Base-by-base conservation (phyloP, 2,797 vertebrate genomes). In the Diceros bicornis region DNA sequence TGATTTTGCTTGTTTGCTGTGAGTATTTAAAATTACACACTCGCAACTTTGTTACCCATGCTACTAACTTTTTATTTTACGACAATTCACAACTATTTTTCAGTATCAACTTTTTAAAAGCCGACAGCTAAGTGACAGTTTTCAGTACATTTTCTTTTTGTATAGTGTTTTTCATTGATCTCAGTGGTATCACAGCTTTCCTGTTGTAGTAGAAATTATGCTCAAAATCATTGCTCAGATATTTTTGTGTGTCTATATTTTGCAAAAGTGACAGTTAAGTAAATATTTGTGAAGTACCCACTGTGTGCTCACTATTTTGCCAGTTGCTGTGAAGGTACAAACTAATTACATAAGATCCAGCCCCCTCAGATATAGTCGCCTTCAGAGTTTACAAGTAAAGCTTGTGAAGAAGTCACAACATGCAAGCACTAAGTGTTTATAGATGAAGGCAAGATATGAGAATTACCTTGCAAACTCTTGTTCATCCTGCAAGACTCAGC, bases 1-100 rank as follows among this genome's bases (percentile, higher is more conserved):
- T 91, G 86, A 2, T 98, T 94, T 96, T 98, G 98, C 98, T 97
- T 98, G 97, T 98, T 96, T 99, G 98, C 97, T 94, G 94, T 98
- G 97, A 97, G 81, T 86, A 77, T 97, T 98, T 98, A 96, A 98
- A 98, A 72, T 52, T 37, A 0, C 11, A 78, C 96, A 84, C 95
- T 89, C 61, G 89, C 78, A 89, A 66, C 74, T 89, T 93, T 97
- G 90, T 82, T 89, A 55, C 37, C 83, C 89, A 6, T 64, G 68
- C 57, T 92, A 93, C 98, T 98, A 97, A 98, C 92, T 55, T 96
- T 97, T 95, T 64, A 85, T 78, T 92, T 96, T 61, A 57, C 0
- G 8, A 68, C 85, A 50, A 62, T 52, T 86, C 41, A 59, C 37
- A 69, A 3, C 78, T 81, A 68, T 61, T 88, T 96, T 94, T 61